Evolutionary conservation across 2,113 vertebrate species (phyloP).

Genomic region (Tiliqua scincoides): DNA sequence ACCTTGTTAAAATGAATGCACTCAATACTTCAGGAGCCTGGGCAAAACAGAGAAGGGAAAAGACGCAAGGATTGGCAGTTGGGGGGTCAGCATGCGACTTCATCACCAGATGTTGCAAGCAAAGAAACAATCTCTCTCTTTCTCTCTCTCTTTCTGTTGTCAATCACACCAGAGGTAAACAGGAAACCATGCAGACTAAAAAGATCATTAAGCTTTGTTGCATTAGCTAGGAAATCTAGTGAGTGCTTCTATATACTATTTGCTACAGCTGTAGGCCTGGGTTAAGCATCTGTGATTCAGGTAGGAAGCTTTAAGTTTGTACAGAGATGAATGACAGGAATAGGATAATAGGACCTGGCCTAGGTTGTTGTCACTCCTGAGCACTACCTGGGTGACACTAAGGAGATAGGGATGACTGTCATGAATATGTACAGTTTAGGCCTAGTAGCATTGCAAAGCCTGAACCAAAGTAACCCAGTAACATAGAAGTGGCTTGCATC

Average conservation of each 20-base stretch:
- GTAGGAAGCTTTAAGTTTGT: neutral
- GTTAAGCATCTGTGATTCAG: neutral
- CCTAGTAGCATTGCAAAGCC: too few species aligned
- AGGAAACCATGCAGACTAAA: neutral
- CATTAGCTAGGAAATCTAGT: neutral
- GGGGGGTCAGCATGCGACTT: constrained; percentile 25
- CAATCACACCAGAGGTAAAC: constrained; percentile 22
- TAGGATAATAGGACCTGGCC: too few species aligned
- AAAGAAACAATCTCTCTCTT: constrained; percentile 9
- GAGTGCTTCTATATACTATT: neutral
- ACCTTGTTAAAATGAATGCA: constrained; percentile 59
- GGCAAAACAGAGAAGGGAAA: constrained; percentile 49
- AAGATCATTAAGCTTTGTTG: neutral
- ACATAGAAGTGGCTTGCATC: too few species aligned
- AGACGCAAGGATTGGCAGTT: constrained; percentile 31
- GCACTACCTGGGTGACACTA: too few species aligned
- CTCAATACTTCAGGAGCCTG: constrained; percentile 64
- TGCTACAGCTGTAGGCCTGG: too few species aligned
- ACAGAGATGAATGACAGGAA: too few species aligned
- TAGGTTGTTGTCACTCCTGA: too few species aligned
- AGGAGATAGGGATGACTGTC: too few species aligned
- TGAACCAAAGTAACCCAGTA: too few species aligned
- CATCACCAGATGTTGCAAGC: constrained; percentile 5
- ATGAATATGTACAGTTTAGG: too few species aligned
- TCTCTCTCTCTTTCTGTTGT: neutral